Conservation (phyloP, 92 coral and sea anemone genomes). For the Montipora capitata region DNA sequence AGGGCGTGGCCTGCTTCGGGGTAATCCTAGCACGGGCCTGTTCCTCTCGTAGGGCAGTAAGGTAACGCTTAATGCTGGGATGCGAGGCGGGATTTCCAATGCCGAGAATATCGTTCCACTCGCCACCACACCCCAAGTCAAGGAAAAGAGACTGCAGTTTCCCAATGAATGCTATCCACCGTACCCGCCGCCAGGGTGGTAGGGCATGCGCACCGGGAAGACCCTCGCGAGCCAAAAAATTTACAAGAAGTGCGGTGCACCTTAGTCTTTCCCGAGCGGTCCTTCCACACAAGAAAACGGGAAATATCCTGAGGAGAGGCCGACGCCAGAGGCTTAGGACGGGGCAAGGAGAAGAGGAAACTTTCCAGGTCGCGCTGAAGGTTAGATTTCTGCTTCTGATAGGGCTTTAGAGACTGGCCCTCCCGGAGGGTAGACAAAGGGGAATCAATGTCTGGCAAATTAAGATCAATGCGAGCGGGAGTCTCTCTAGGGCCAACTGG, state of each 20-base stretch:
- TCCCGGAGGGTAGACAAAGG: constrained; percentile 1
- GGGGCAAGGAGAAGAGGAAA: constrained; percentile 58
- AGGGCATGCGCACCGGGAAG: constrained; percentile 62
- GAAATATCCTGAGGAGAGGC: constrained; percentile 64
- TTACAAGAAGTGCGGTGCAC: constrained; percentile 45
- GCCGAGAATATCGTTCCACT: constrained; percentile 49
- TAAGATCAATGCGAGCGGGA: constrained; percentile 7
- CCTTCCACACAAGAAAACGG: constrained; percentile 75
- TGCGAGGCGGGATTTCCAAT: constrained; percentile 70
- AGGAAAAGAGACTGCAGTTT: constrained; percentile 58
- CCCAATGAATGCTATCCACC: constrained; percentile 62
- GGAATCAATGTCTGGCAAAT: constrained; percentile 36
- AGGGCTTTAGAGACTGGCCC: constrained; percentile 50
- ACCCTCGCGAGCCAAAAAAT: constrained; percentile 20
- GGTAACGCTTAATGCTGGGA: constrained; percentile 28
- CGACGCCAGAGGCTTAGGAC: constrained; percentile 56
- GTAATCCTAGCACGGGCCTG: constrained; percentile 68
- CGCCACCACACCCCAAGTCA: constrained; percentile 44
- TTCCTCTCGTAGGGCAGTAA: constrained; percentile 41
- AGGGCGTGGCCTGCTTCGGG: constrained; percentile 76
- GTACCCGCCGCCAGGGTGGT: constrained; percentile 76
- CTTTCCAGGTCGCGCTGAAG: constrained; percentile 55
- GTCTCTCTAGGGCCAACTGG: constrained; percentile 3
- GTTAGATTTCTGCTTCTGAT: constrained; percentile 57
- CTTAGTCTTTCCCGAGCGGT: constrained; percentile 53